Percentiles rank a stretch among this genome's conserved stretches.
These are phyloP conservation scores for Dioctria linearis DNA, from an alignment of 2,888 invertebrate species.

Conservation along the genomic window DNA sequence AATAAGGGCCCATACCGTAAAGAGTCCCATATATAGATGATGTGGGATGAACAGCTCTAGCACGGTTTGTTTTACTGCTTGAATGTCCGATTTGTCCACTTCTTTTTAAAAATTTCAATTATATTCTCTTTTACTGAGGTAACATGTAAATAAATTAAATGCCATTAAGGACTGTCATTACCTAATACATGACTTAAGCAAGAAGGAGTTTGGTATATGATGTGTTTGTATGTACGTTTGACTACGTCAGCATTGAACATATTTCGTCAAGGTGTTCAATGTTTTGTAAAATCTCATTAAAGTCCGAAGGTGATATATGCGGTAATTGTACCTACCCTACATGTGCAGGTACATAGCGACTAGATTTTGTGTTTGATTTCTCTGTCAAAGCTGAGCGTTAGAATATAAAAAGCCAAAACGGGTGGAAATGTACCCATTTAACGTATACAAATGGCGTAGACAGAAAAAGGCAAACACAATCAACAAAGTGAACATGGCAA, in stretches of 20 bases:
- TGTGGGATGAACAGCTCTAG: neutral
- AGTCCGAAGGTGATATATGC: neutral
- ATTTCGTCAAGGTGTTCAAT: neutral
- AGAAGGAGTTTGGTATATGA: neutral
- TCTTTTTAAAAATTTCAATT: conserved; percentile 34
- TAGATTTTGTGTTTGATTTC: conserved; percentile 6
- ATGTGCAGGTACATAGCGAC: neutral
- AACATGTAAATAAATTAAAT: conserved; percentile 50
- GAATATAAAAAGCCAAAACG: conserved; percentile 18
- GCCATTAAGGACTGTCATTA: conserved; percentile 45
- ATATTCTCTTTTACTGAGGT: conserved; percentile 17
- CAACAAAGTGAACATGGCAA: conserved; percentile 50
- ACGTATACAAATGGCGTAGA: conserved; percentile 29
- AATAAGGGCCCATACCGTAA: neutral
- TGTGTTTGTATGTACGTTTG: too few species aligned
- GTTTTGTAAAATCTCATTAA: neutral
- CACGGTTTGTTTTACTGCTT: neutral
- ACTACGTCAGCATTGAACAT: neutral
- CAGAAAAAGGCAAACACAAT: conserved; percentile 48
- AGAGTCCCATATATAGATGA: neutral
- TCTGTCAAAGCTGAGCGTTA: conserved; percentile 16
- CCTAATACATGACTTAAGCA: conserved; percentile 23
- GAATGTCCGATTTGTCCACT: conserved; percentile 41
- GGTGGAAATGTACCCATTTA: conserved; percentile 34
- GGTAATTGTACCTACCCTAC: neutral